Conservation (phyloP, 1,140 invertebrate species). For the Idris sp. region DNA sequence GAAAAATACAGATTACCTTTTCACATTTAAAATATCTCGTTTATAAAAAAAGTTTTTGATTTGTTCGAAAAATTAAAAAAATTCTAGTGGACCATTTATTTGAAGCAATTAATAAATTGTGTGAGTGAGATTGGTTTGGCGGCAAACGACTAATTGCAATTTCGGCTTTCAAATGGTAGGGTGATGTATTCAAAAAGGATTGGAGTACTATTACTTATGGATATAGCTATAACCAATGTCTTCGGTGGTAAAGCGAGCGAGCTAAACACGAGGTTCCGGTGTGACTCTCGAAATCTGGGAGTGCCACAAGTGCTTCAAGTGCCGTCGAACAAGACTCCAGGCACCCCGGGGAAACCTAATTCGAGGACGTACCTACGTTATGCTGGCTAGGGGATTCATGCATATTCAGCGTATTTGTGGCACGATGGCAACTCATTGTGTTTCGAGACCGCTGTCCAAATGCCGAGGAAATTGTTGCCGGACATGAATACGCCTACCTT, state of each 20-base stretch:
- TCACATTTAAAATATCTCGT: too few relatives aligned
- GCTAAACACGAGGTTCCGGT: slow-evolving; percentile 50
- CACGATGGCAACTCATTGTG: slow-evolving; percentile 71
- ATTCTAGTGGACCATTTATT: slow-evolving; percentile 3
- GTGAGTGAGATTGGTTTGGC: slow-evolving; percentile 12
- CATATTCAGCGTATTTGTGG: slow-evolving; percentile 76
- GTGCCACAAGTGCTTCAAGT: slow-evolving; percentile 66
- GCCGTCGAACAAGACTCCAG: slow-evolving; percentile 66
- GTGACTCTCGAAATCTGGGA: slow-evolving; percentile 63
- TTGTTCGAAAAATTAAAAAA: too few relatives aligned
- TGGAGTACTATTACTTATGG: slow-evolving; percentile 39
- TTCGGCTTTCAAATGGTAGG: slow-evolving; percentile 16
- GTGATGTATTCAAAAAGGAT: slow-evolving; percentile 49
- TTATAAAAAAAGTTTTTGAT: too few relatives aligned
- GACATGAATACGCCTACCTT: slow-evolving; percentile 59
- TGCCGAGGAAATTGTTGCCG: slow-evolving; percentile 67
- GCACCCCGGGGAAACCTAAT: slow-evolving; percentile 72
- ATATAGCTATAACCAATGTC: slow-evolving; percentile 47
- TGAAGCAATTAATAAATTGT: slow-evolving; percentile 32
- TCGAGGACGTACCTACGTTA: slow-evolving; percentile 69
- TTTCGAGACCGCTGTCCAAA: slow-evolving; percentile 62
- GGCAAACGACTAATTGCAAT: slow-evolving; percentile 38
- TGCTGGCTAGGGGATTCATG: slow-evolving; percentile 69
- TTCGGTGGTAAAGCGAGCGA: slow-evolving; percentile 46
- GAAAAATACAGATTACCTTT: too few relatives aligned